Base-by-base conservation (phyloP, 1,140 invertebrate genomes). In the Polypedilum pembai region DNA sequence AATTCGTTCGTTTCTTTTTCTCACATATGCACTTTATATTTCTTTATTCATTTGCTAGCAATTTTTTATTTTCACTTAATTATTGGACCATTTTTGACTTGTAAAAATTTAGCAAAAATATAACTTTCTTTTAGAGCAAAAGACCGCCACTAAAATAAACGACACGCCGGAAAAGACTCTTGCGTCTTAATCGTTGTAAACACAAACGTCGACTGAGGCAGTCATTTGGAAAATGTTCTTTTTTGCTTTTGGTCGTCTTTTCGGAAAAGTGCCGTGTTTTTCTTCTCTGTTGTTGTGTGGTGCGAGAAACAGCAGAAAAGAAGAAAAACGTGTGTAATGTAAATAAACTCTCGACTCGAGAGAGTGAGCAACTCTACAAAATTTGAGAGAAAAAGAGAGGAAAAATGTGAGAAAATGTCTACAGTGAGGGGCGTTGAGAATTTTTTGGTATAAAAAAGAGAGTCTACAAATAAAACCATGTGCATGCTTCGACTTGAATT, bases 171-270 rank as follows among this genome's bases (percentile, higher is more conserved):
- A 69, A 69, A 69, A 69, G 24, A 33, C 24, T 33, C 24, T 33
- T 21, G 65, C 65, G 65, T 69, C 65, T 69, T 8, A 18, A 20
- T 18, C 18, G 17, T 18, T 18, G 17, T 21, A 21, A 69, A 69
- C 20, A 21, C 20, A 69, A 69, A 69, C 65, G 65, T 69, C 65
- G 65, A 69, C 65, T 69, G 65, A 69, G 18, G 65, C 65, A 69
- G 65, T 69, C 17, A 69, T 7, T 69, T 69, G 65, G 65, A 69
- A 69, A 69, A 69, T 69, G 18, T 69, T 69, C 18, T 69, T 69
- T 33, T 33, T 33, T 33, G 24, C 24, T 33, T 33, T 5, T 33
- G 24, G 24, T 33, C 45, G n/a, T 56, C 65, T 69, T 18, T n/a
- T 20, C 65, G 65, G 65, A 69, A 69, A 18, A 56, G 12, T 56